Evolutionary conservation across 2,888 invertebrate genomes (phyloP).

Genomic region (Epiblema foenella): DNA sequence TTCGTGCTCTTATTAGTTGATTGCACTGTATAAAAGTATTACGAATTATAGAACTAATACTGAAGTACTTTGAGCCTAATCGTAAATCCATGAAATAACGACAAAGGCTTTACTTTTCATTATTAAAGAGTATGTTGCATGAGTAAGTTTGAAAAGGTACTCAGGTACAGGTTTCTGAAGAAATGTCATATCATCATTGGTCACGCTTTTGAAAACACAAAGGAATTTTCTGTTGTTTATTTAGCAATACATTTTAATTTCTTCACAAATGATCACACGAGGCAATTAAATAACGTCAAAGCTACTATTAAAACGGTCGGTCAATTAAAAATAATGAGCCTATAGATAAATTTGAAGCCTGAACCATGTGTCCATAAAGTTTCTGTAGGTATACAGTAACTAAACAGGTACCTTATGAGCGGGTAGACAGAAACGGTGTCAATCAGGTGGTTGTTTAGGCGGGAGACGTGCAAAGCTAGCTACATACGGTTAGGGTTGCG

Average conservation of each 20-base stretch:
- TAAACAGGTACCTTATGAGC: constrained; percentile 13
- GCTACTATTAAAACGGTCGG: too few relatives aligned
- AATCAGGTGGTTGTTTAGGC: constrained; percentile 71
- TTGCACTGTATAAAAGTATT: constrained; percentile 1
- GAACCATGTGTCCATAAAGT: not conserved
- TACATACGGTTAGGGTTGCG: constrained; percentile 54
- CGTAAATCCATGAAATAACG: not conserved
- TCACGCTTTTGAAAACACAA: too few relatives aligned
- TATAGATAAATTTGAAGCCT: not conserved
- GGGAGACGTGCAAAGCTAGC: constrained; percentile 48
- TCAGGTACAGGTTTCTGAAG: not conserved
- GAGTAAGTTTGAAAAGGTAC: not conserved
- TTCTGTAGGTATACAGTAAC: not conserved
- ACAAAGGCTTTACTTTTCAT: not conserved
- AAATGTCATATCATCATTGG: too few relatives aligned
- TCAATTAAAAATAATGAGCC: too few relatives aligned
- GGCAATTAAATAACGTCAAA: too few relatives aligned
- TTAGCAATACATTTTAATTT: too few relatives aligned
- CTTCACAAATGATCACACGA: too few relatives aligned
- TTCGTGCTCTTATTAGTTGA: constrained; percentile 1
- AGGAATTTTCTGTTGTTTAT: too few relatives aligned
- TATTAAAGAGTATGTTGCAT: not conserved
- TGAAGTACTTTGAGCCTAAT: not conserved
- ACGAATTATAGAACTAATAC: not conserved
- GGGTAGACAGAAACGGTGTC: constrained; percentile 58